Evolutionary conservation across 2,888 invertebrate genomes (phyloP).

Genomic region (Linhomoeus sp.): DNA sequence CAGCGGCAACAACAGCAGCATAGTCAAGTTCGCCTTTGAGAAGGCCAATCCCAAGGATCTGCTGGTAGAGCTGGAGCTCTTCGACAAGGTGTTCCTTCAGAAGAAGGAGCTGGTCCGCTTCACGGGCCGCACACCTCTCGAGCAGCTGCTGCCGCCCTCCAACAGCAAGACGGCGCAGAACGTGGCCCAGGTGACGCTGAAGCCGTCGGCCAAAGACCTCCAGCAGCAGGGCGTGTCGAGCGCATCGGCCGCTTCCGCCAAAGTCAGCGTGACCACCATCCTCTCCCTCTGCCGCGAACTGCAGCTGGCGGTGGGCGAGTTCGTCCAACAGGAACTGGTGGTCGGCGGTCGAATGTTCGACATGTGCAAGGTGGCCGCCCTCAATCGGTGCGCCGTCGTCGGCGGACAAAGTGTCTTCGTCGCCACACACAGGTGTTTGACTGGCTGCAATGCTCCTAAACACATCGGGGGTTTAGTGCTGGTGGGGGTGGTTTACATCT

Average conservation of each 20-base stretch:
- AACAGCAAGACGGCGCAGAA: slow-evolving; percentile 23
- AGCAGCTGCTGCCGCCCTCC: slow-evolving; percentile 28
- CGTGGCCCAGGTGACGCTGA: slow-evolving; percentile 19
- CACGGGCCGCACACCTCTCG: slow-evolving; percentile 21
- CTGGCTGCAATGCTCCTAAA: no score
- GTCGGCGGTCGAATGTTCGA: slow-evolving; percentile 19
- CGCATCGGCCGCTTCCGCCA: slow-evolving; percentile 8
- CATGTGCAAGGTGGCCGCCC: slow-evolving; percentile 20
- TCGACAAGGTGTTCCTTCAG: slow-evolving; percentile 30
- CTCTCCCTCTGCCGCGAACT: slow-evolving; percentile 24
- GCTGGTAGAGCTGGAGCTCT: slow-evolving; percentile 18
- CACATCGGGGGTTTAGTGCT: no score
- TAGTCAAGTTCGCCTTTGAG: slow-evolving; percentile 27
- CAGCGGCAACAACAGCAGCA: neutral
- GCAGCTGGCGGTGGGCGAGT: slow-evolving; percentile 22
- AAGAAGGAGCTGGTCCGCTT: slow-evolving; percentile 25
- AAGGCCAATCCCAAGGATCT: slow-evolving; percentile 9
- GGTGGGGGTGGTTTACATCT: no score
- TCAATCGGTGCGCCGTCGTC: slow-evolving; percentile 14
- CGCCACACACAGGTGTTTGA: slow-evolving; percentile 20
- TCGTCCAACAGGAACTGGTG: slow-evolving; percentile 12
- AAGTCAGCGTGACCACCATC: slow-evolving; percentile 21
- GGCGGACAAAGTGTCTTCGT: slow-evolving; percentile 9
- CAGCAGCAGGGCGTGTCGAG: neutral
- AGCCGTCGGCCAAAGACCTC: neutral